A percentile compares a stretch with the other conserved stretches of the same genome.
Evolutionary conservation across 2,888 invertebrate species (phyloP).

Genomic region (Uropetala carovei): DNA sequence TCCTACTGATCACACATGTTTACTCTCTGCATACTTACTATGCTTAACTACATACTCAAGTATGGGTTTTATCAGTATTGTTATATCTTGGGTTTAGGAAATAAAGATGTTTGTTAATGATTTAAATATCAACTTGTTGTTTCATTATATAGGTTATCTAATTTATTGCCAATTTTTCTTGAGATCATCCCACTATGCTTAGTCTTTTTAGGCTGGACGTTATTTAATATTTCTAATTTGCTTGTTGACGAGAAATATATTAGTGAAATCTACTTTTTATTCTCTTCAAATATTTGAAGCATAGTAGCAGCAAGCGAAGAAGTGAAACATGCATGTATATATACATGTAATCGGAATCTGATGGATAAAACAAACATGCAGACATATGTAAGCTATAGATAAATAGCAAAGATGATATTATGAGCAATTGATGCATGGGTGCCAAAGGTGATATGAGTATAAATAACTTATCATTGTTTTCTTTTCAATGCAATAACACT

Average conservation of each 20-base stretch:
- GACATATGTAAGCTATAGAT: neutral
- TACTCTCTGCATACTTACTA: constrained; percentile 36
- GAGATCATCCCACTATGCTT: neutral
- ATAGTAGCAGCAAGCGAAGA: constrained; percentile 44
- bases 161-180: constrained; percentile 43
- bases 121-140: constrained; percentile 21
- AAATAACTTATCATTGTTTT: neutral
- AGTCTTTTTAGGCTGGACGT: neutral
- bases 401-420: constrained; percentile 13
- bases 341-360: neutral
- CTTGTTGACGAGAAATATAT: constrained; percentile 28
- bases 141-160: neutral
- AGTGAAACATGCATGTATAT: constrained; percentile 44
- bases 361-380: constrained; percentile 18
- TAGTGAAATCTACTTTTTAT: constrained; percentile 23
- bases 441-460: neutral
- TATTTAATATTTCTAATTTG: constrained; percentile 42
- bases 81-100: neutral
- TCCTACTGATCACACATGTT: constrained; percentile 37
- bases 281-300: constrained; percentile 34
- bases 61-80: neutral
- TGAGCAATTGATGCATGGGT: neutral
- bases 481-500: neutral
- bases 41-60: constrained; percentile 5
- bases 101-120: constrained; percentile 25